Evolutionary conservation across 1,140 invertebrate genomes (phyloP), one percentile per base, ranked within the genome.

Genomic region (Apis florea): DNA sequence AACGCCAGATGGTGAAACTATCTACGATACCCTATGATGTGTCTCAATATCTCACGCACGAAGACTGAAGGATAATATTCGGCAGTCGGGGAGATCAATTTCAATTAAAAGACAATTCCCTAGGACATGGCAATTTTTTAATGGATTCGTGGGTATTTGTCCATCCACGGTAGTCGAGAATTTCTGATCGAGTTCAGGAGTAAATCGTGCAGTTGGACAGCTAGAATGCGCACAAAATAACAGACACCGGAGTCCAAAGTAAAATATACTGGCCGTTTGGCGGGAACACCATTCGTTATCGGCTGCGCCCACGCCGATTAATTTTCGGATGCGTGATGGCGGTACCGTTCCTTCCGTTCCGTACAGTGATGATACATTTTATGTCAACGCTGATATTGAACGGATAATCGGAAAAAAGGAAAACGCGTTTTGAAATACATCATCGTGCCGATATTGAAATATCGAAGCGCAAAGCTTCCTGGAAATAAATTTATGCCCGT

Each of bases 211-310:
- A 68, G 77, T 69, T 51, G 73, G 87, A 90, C 87, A 88, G 89
- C 77, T 84, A 85, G 86, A 89, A 88, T 84, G 87, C 87, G 68
- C 88, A 61, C 80, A 85, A 90, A 91, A 90, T 91, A 91, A 91
- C 88, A 87, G 89, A 88, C 88, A 90, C 84, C 71, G 80, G 86
- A 81, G 82, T 73, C 78, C 82, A 90, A 91, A 91, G 89, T 91
- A 91, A 91, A 91, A 91, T 90, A 90, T 91, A 91, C 85, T 87
- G 89, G 88, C 87, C 85, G 88, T 90, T 90, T 85, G 86, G 84
- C 83, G 83, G 86, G 83, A 86, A 85, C 86, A 86, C 86, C 89
- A 90, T 90, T 90, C 88, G 89, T 90, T 91, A 91, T 91, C 90
- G 86, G 86, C 84, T 88, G 86, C 88, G 78, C 86, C 89, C 89